These are phyloP conservation scores for Drosophila sp. DNA, from an alignment of 1,140 invertebrate genomes.

Conservation along the genomic window DNA sequence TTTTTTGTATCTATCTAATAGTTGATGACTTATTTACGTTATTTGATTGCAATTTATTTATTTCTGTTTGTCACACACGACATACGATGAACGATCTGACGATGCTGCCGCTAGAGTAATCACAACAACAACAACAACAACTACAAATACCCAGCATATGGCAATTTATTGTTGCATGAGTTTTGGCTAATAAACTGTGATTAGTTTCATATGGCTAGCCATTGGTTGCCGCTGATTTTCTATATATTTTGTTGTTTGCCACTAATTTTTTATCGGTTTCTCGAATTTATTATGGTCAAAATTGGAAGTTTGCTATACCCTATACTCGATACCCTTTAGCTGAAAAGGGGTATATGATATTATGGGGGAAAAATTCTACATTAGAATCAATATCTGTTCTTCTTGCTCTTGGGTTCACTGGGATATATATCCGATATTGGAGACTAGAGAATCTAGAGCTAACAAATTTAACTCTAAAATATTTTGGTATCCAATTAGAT, in stretches of 20 bases:
- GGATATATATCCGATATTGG: no score
- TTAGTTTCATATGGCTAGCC: constrained; percentile 59
- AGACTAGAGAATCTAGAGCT: no score
- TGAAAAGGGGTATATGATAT: not conserved
- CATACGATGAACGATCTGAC: constrained; percentile 16
- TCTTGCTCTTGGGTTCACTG: no score
- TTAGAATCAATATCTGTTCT: no score
- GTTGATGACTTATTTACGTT: constrained; percentile 67
- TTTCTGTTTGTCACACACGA: constrained; percentile 41
- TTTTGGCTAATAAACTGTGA: constrained; percentile 65
- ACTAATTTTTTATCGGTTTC: constrained; percentile 68
- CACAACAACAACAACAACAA: constrained; percentile 25
- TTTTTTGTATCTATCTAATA: constrained; percentile 5
- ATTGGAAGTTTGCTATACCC: constrained; percentile 3
- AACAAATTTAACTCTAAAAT: no score
- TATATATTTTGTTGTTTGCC: constrained; percentile 37
- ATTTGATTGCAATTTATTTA: constrained; percentile 59
- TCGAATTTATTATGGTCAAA: constrained; percentile 66
- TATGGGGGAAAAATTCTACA: no score
- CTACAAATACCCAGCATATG: constrained; percentile 25
- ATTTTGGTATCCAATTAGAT: no score
- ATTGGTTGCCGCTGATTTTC: constrained; percentile 19
- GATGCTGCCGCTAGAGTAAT: constrained; percentile 18
- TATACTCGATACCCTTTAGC: not conserved
- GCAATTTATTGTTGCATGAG: constrained; percentile 27